Conservation (phyloP, 1,140 invertebrate genomes). For the Drosophila burlai region DNA sequence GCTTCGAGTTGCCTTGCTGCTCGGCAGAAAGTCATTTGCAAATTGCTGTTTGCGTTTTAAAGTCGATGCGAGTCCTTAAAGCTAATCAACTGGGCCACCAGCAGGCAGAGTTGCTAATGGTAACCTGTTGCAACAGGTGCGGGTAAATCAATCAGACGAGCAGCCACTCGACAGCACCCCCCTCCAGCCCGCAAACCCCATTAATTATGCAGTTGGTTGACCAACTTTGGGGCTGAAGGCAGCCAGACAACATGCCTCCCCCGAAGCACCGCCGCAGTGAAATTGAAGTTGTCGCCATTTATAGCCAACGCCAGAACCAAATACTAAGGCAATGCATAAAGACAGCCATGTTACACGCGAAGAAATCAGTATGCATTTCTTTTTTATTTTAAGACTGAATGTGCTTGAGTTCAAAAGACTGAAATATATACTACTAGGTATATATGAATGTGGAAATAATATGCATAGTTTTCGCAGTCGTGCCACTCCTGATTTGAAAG, state of each 20-base stretch:
- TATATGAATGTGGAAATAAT: not conserved
- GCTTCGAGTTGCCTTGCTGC: conserved; percentile 19
- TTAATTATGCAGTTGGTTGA: conserved; percentile 43
- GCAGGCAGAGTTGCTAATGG: conserved; percentile 16
- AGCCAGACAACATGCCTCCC: conserved; percentile 10
- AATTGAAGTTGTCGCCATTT: conserved; percentile 72
- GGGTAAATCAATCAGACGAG: conserved; percentile 48
- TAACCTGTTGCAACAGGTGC: conserved; percentile 40
- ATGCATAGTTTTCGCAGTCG: not conserved
- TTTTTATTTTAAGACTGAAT: not conserved
- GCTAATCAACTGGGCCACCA: conserved; percentile 57
- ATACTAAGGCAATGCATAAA: conserved; percentile 35
- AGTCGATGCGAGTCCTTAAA: conserved; percentile 41
- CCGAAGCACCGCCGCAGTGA: conserved; percentile 31
- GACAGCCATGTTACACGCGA: conserved; percentile 35
- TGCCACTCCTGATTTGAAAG: not conserved
- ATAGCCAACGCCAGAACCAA: conserved; percentile 52
- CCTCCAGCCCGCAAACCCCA: conserved; percentile 6
- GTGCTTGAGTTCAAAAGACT: not conserved
- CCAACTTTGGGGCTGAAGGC: conserved; percentile 25
- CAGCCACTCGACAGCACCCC: conserved; percentile 2
- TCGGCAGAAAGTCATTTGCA: conserved; percentile 55
- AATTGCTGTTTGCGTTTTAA: conserved; percentile 78
- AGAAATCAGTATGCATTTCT: not conserved
- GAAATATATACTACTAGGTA: no score